Evolutionary conservation across 1,140 invertebrate genomes (phyloP).

Genomic region (Ditylenchus dipsaci): DNA sequence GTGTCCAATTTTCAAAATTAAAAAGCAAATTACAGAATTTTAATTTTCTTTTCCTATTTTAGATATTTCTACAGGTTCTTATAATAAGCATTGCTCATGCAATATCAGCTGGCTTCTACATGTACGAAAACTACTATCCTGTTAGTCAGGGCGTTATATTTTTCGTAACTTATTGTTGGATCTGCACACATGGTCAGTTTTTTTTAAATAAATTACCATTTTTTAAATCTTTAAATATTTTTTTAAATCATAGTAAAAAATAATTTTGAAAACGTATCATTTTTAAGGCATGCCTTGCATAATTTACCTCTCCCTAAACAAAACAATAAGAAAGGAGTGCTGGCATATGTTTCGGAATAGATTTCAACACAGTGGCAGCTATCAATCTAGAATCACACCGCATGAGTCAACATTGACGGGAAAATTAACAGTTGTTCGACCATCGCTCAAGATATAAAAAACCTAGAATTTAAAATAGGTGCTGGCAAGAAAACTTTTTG

Average conservation of each 20-base stretch:
- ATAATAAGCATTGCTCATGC: constrained; percentile 10
- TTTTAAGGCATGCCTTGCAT: background rate
- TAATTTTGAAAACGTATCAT: background rate
- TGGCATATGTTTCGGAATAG: background rate
- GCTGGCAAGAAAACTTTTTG: too few species aligned
- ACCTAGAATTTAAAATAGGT: too few species aligned
- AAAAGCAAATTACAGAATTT: background rate
- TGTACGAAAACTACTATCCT: constrained; percentile 17
- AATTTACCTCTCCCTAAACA: background rate
- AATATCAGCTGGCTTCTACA: constrained; percentile 3
- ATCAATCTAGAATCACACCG: too few species aligned
- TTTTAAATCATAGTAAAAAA: background rate
- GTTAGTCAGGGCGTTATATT: background rate
- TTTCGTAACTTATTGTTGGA: background rate
- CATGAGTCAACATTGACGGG: too few species aligned
- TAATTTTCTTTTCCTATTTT: background rate
- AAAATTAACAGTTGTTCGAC: too few species aligned
- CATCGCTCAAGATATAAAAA: too few species aligned
- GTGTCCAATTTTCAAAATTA: constrained; percentile 7
- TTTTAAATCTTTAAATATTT: background rate
- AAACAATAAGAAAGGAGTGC: background rate
- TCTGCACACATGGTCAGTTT: background rate
- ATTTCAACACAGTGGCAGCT: too few species aligned
- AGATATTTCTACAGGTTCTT: constrained; percentile 15
- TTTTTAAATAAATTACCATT: background rate